phyloP scores from a whole-genome alignment of 2,113 vertebrate species.

The Synchiropus splendidus region DNA sequence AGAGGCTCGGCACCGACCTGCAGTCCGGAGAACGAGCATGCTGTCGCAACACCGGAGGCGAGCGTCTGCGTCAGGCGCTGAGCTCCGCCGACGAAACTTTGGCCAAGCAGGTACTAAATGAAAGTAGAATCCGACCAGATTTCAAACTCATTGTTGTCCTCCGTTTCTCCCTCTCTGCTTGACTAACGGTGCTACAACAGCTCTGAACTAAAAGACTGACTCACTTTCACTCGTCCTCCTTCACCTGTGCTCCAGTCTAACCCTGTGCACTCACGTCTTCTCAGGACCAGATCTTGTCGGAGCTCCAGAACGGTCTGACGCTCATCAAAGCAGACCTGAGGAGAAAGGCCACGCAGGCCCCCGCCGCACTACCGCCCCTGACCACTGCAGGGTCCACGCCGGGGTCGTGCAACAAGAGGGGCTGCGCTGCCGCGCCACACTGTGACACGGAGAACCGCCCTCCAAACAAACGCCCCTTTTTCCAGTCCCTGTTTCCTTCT shows the following conservation, averaged over 20 bases:
- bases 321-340: conserved; percentile 83
- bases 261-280: conserved; percentile 44
- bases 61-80: conserved; percentile 75
- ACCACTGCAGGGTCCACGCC: conserved; percentile 68
- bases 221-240: conserved; percentile 7
- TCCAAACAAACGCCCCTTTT: conserved; percentile 77
- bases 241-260: conserved; percentile 31
- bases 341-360: conserved; percentile 71
- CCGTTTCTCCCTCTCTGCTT: conserved; percentile 17
- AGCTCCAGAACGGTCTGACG: conserved; percentile 84
- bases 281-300: conserved; percentile 86
- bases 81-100: conserved; percentile 75
- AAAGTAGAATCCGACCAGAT: not conserved
- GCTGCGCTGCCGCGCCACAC: conserved; percentile 46
- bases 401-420: conserved; percentile 72
- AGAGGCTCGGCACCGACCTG: conserved; percentile 70
- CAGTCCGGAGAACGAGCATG: conserved; percentile 86
- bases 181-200: conserved; percentile 17
- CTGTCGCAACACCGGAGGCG: conserved; percentile 85
- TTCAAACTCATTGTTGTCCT: conserved; percentile 8
- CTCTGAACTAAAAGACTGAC: conserved; percentile 33
- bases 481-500: conserved; percentile 67
- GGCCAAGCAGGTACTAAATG: conserved; percentile 75
- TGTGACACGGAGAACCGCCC: conserved; percentile 73
- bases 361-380: conserved; percentile 1